Percentiles rank a stretch among this genome's conserved stretches.
phyloP scores from a whole-genome alignment of 2,797 vertebrate species.

The Intellagama lesueurii region DNA sequence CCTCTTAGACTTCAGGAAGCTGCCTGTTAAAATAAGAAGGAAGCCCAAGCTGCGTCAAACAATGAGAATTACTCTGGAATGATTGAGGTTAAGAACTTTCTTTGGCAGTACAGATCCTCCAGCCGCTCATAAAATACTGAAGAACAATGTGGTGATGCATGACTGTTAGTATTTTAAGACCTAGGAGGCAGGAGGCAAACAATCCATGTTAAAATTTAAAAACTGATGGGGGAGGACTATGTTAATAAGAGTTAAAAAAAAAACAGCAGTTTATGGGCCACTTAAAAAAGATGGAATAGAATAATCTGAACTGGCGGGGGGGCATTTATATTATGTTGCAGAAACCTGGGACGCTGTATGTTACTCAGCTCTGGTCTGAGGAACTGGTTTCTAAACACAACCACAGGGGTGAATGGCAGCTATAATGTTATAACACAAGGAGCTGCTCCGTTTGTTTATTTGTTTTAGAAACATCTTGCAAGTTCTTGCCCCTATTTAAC shows the following conservation, averaged over 20 bases:
- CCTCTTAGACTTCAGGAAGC: neutral
- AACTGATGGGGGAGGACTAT: neutral
- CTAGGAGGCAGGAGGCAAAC: neutral
- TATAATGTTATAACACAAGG: too few species aligned
- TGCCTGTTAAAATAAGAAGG: slow-evolving; percentile 19
- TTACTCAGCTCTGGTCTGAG: too few species aligned
- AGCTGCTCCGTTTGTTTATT: too few species aligned
- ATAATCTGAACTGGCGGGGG: too few species aligned
- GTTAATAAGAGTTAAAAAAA: neutral
- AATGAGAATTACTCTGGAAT: slow-evolving; percentile 22
- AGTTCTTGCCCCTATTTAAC: too few species aligned
- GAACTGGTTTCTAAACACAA: too few species aligned
- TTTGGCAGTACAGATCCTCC: neutral
- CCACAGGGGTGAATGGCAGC: too few species aligned
- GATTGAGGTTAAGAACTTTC: neutral
- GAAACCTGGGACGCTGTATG: too few species aligned
- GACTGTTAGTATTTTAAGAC: slow-evolving; percentile 6
- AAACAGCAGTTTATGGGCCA: too few species aligned
- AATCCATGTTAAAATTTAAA: neutral
- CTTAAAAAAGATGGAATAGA: too few species aligned
- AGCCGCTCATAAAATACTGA: slow-evolving; percentile 13
- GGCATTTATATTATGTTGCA: too few species aligned
- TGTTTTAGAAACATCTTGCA: too few species aligned
- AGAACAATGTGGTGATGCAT: neutral
- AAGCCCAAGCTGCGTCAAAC: neutral